Conservation (phyloP, 2,888 invertebrate genomes). For the Drosophila neutralis region DNA sequence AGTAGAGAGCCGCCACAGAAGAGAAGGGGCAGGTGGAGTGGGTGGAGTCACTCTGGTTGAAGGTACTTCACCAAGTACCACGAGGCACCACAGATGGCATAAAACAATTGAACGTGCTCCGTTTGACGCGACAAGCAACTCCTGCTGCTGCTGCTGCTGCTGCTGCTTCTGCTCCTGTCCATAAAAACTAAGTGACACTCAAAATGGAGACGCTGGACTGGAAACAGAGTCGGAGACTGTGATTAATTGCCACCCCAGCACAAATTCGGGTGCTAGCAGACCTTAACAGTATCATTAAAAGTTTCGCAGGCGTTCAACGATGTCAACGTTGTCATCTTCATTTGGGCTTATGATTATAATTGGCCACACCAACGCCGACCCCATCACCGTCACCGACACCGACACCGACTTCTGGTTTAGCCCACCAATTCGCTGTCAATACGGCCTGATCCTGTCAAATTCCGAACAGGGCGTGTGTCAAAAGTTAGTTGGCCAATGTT, state of each 20-base stretch:
- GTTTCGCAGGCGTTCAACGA: conserved; percentile 42
- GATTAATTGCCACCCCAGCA: conserved; percentile 69
- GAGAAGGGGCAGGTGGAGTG: background rate
- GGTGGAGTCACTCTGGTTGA: background rate
- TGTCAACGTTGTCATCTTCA: conserved; percentile 71
- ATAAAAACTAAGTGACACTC: conserved; percentile 77
- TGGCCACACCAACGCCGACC: conserved; percentile 38
- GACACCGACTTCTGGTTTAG: conserved; percentile 25
- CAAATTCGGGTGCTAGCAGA: conserved; percentile 34
- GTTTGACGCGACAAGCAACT: conserved; percentile 31
- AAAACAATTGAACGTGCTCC: conserved; percentile 73
- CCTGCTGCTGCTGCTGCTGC: background rate
- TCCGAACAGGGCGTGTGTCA: conserved; percentile 42
- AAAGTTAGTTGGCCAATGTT: conserved; percentile 44
- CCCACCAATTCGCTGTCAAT: conserved; percentile 49
- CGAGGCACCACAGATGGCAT: conserved; percentile 65
- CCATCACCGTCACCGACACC: conserved; percentile 2
- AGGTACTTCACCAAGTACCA: conserved; percentile 31
- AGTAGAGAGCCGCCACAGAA: background rate
- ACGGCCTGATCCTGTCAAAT: conserved; percentile 61
- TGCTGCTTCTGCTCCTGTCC: conserved; percentile 18
- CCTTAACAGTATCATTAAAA: conserved; percentile 75
- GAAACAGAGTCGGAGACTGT: conserved; percentile 45
- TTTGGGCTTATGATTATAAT: conserved; percentile 78
- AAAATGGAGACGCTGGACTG: conserved; percentile 28